Conservation (phyloP, 2,113 vertebrate genomes). For the Elgaria multicarinata region DNA sequence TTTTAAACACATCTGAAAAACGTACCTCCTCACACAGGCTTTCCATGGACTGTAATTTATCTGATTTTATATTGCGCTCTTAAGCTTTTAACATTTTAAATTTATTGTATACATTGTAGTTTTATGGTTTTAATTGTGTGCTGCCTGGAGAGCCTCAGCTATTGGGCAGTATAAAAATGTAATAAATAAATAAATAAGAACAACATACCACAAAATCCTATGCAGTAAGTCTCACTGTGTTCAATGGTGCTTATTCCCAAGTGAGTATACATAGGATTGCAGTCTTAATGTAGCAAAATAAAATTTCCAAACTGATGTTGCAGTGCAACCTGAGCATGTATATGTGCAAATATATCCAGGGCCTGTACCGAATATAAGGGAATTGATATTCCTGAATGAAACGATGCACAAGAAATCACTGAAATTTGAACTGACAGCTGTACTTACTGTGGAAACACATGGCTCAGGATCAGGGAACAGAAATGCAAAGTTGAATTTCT, state of each 20-base stretch:
- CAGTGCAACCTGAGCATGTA: neutral
- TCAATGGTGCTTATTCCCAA: too few relatives aligned
- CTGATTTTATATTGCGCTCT: too few relatives aligned
- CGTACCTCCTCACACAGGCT: too few relatives aligned
- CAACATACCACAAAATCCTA: neutral
- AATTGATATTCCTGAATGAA: neutral
- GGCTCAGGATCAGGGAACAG: neutral
- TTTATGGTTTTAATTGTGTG: too few relatives aligned
- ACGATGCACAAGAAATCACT: neutral
- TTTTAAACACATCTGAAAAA: too few relatives aligned
- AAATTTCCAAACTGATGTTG: neutral
- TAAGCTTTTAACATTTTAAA: too few relatives aligned
- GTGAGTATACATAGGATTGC: too few relatives aligned
- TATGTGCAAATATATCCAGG: neutral
- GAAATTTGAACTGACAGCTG: neutral
- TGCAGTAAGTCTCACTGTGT: too few relatives aligned
- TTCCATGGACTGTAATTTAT: too few relatives aligned
- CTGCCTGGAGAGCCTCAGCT: too few relatives aligned
- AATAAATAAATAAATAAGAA: neutral
- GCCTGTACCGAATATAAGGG: neutral
- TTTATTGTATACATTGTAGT: too few relatives aligned
- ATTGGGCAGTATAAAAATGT: too few relatives aligned
- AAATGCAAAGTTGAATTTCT: neutral
- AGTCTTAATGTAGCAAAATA: neutral
- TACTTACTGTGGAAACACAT: neutral